phyloP scores from a whole-genome alignment of 2,113 vertebrate genomes.

The Tenrec ecaudatus region DNA sequence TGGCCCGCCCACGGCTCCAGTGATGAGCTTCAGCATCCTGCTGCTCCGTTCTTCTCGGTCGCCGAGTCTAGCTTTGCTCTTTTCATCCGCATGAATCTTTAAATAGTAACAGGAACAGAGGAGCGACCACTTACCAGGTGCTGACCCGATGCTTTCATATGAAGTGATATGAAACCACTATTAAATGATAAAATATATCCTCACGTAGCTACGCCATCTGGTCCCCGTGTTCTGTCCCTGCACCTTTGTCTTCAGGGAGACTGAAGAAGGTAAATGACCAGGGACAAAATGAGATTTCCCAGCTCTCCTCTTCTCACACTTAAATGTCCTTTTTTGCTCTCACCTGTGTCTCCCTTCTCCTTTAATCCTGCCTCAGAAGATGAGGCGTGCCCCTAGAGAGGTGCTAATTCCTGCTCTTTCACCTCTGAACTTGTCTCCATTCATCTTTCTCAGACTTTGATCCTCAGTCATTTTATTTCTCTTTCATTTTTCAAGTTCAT shows the following conservation, averaged over 20 bases:
- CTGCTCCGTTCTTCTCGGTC: too few species aligned
- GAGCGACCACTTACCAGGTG: neutral
- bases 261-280: neutral
- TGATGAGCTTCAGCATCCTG: neutral
- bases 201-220: neutral
- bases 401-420: neutral
- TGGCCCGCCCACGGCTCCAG: neutral
- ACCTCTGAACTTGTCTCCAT: neutral
- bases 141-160: neutral
- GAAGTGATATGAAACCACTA: neutral
- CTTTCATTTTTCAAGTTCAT: neutral
- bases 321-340: constrained; percentile 7
- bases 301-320: neutral
- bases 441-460: neutral
- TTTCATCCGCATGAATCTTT: neutral
- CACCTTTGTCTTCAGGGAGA: neutral
- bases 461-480: neutral
- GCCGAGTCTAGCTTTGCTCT: neutral
- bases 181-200: neutral
- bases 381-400: neutral
- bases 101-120: neutral
- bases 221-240: neutral
- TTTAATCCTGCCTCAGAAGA: constrained; percentile 1
- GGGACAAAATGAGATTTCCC: neutral
- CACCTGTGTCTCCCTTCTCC: neutral